These are phyloP conservation scores for Melanostoma scalare DNA, from an alignment of 2,888 invertebrate species.

Conservation along the genomic window DNA sequence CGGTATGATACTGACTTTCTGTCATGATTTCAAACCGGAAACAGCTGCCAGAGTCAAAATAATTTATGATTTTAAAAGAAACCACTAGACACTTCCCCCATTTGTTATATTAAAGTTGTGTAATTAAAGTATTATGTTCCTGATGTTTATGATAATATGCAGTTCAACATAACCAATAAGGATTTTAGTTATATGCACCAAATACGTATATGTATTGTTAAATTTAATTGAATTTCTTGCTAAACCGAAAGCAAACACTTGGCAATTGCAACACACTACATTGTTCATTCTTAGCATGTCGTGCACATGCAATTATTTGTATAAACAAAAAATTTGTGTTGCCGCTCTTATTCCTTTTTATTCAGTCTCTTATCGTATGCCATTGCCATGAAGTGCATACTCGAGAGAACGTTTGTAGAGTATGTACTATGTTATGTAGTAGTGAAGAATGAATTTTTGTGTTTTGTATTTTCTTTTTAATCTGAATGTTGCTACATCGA, in stretches of 20 bases:
- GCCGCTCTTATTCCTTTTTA: conserved; percentile 42
- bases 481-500: conserved; percentile 8
- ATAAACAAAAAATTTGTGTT: conserved; percentile 33
- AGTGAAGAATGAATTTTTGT: conserved; percentile 8
- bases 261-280: conserved; percentile 28
- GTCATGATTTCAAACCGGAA: no score
- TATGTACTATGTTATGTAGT: no score
- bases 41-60: no score
- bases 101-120: no score
- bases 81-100: no score
- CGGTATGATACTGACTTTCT: no score
- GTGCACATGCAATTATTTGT: conserved; percentile 32
- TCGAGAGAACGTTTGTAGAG: conserved; percentile 1
- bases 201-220: no score
- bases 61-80: no score
- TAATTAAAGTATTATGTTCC: no score
- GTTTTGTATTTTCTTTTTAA: background rate
- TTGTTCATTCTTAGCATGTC: conserved; percentile 19
- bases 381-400: conserved; percentile 33
- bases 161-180: no score
- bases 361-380: conserved; percentile 41
- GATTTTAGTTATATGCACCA: no score
- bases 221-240: background rate
- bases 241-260: background rate
- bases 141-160: no score